phyloP scores from a whole-genome alignment of 2,797 vertebrate species.

The Okamejei kenojei region DNA sequence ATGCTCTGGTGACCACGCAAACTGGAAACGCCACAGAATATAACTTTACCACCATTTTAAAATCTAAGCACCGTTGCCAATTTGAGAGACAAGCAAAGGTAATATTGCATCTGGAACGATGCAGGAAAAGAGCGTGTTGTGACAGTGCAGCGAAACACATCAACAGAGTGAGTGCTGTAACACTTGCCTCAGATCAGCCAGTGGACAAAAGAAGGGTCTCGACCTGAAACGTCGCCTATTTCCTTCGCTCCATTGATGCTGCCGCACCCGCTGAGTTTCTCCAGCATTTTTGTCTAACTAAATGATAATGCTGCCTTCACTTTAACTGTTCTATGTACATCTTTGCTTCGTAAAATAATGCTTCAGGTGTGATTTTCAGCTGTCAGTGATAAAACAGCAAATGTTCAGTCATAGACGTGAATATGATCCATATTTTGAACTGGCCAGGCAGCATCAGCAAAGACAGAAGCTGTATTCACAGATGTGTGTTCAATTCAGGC shows the following conservation, averaged over 20 bases:
- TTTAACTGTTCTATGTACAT: neutral
- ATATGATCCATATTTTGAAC: no score
- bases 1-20: neutral
- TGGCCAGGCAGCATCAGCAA: no score
- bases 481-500: no score
- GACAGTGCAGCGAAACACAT: neutral
- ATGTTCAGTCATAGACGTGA: no score
- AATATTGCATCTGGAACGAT: conserved; percentile 9
- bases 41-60: neutral
- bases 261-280: no score
- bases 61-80: neutral
- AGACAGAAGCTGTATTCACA: no score
- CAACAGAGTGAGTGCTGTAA: neutral
- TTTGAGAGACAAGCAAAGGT: neutral
- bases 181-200: conserved; percentile 3
- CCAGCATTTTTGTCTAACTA: neutral
- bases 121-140: neutral
- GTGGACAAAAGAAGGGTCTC: no score
- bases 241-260: no score
- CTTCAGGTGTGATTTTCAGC: neutral
- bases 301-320: neutral
- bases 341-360: neutral
- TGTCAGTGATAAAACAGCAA: neutral
- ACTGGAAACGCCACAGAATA: neutral
- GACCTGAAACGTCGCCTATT: no score